These are phyloP conservation scores for Noctilio leporinus DNA, from an alignment of 2,113 vertebrate genomes.

Conservation along the genomic window DNA sequence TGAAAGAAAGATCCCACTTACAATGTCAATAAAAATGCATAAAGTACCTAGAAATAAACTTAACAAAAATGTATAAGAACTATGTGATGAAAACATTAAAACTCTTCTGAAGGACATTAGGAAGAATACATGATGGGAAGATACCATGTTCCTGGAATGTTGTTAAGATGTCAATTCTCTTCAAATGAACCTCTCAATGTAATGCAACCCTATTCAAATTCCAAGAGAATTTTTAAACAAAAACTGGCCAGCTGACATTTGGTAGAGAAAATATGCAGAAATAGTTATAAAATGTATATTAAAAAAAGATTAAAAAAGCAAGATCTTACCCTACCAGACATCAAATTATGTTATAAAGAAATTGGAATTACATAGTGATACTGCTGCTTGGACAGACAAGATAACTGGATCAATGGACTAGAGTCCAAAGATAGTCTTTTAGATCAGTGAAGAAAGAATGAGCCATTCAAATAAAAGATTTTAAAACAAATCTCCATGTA, in stretches of 20 bases:
- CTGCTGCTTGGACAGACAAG: neutral
- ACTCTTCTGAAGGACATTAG: neutral
- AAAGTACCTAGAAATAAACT: neutral
- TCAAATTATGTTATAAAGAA: neutral
- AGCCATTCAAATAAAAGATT: neutral
- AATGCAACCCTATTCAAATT: neutral
- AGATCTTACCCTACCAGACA: neutral
- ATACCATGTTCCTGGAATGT: neutral
- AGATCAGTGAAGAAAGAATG: neutral
- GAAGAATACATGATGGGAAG: neutral
- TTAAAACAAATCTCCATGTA: neutral
- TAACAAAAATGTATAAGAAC: neutral
- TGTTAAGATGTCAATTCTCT: neutral
- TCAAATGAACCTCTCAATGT: neutral
- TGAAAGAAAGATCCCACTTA: neutral
- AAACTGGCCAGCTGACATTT: neutral
- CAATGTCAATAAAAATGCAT: neutral
- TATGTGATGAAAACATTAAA: neutral
- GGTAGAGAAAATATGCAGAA: neutral
- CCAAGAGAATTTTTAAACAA: neutral
- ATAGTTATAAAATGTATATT: neutral
- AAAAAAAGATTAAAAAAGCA: neutral
- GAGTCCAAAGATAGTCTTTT: neutral
- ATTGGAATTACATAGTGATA: neutral
- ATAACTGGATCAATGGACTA: neutral